These are phyloP conservation scores for Eubasilissa splendida DNA, from an alignment of 2,888 invertebrate species.

Conservation along the genomic window DNA sequence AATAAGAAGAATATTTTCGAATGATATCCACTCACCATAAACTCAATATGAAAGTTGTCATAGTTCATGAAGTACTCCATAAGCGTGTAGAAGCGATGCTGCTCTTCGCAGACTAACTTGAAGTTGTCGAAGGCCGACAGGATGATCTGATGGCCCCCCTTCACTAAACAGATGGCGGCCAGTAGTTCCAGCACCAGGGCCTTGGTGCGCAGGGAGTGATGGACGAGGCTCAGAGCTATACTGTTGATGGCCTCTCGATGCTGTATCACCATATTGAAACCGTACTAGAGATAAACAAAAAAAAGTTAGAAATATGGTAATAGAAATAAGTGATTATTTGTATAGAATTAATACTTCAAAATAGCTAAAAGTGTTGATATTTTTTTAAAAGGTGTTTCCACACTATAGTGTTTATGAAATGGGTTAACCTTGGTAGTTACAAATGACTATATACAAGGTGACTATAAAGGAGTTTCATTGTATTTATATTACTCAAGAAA, in stretches of 20 bases:
- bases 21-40: slow-evolving; percentile 82
- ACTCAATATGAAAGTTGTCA: slow-evolving; percentile 97
- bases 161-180: slow-evolving; percentile 98
- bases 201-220: slow-evolving; percentile 97
- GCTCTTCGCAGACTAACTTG: slow-evolving; percentile 88
- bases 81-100: slow-evolving; percentile 93
- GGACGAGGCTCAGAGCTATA: slow-evolving; percentile 96
- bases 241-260: slow-evolving; percentile 98
- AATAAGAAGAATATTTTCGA: neutral
- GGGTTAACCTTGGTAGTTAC: no score
- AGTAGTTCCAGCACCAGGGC: slow-evolving; percentile 96
- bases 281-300: slow-evolving; percentile 79
- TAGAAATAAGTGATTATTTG: no score
- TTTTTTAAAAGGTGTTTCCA: no score
- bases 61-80: slow-evolving; percentile 98
- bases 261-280: slow-evolving; percentile 99
- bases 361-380: no score
- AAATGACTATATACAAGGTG: no score
- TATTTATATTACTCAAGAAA: no score
- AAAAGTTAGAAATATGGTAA: neutral
- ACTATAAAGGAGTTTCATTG: no score
- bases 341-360: no score
- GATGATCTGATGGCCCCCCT: slow-evolving; percentile 99
- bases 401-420: no score
- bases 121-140: slow-evolving; percentile 98